A percentile compares a stretch with the other conserved stretches of the same genome.
Evolutionary conservation across 2,797 vertebrate genomes (phyloP).

Genomic region (Paramormyrops hopkinsi): DNA sequence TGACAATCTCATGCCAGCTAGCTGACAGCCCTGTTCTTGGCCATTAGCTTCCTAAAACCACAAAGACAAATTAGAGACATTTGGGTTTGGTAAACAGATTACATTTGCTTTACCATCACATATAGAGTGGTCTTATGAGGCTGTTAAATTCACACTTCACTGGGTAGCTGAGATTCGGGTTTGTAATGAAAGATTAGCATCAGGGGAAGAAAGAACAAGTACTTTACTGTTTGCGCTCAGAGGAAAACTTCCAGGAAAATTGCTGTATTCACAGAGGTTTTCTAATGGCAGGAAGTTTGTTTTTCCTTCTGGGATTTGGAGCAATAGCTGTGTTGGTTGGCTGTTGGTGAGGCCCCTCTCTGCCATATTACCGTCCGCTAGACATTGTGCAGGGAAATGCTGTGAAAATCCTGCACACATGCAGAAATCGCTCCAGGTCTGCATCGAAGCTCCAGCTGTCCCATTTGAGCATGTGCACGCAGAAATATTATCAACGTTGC

Average conservation of each 20-base stretch:
- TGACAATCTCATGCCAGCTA: not conserved
- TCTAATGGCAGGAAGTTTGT: slow-evolving; percentile 7
- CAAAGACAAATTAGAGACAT: not conserved
- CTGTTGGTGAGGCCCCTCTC: not conserved
- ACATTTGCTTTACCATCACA: not conserved
- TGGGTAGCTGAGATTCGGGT: not conserved
- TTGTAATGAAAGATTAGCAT: not conserved
- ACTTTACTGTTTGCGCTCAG: not conserved
- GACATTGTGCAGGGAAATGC: not conserved
- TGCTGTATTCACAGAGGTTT: not conserved
- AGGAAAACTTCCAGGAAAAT: slow-evolving; percentile 3
- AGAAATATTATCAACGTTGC: not conserved
- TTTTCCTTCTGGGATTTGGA: not conserved
- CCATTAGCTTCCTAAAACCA: not conserved
- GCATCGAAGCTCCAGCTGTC: not conserved
- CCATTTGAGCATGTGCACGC: not conserved
- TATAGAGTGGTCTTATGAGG: not conserved
- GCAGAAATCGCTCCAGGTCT: not conserved
- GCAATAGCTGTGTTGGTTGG: not conserved
- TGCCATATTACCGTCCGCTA: not conserved
- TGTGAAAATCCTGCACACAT: not conserved
- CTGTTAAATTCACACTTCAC: not conserved
- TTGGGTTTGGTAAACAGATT: not conserved
- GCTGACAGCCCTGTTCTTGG: not conserved
- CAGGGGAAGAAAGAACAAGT: not conserved